These are phyloP conservation scores for Mormyrops attenuatus DNA, from an alignment of 2,797 vertebrate species.

Conservation along the genomic window DNA sequence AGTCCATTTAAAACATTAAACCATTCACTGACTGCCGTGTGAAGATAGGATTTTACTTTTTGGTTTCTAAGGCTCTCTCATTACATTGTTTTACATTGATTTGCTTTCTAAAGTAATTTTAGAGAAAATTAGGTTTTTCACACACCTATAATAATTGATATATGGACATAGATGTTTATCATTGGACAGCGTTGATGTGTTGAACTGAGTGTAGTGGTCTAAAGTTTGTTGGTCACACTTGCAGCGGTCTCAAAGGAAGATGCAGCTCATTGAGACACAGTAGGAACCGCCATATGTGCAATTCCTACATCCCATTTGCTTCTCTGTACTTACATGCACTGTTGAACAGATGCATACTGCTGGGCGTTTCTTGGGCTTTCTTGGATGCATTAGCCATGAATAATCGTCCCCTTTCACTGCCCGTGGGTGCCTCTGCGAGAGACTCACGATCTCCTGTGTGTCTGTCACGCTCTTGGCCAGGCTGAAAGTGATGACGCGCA, in stretches of 20 bases:
- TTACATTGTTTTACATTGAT: background rate
- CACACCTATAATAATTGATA: background rate
- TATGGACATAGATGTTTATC: background rate
- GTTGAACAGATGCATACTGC: background rate
- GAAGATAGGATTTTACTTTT: background rate
- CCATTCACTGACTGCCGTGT: background rate
- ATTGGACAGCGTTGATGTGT: background rate
- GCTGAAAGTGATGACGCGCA: constrained; percentile 42
- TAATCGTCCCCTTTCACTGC: background rate
- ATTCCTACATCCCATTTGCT: background rate
- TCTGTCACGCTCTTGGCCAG: background rate
- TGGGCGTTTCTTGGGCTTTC: background rate
- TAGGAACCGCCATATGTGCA: background rate
- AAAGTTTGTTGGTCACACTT: background rate
- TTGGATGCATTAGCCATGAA: constrained; percentile 2
- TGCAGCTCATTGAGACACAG: background rate
- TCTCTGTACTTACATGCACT: background rate
- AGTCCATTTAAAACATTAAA: background rate
- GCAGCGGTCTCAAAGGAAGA: background rate
- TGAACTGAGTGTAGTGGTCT: background rate
- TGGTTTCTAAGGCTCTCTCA: background rate
- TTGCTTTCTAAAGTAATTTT: background rate
- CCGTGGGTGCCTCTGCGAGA: background rate
- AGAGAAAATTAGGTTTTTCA: background rate
- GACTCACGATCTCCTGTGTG: background rate